Evolutionary conservation across 2,888 invertebrate genomes (phyloP).

Genomic region (Desoria tigrina): DNA sequence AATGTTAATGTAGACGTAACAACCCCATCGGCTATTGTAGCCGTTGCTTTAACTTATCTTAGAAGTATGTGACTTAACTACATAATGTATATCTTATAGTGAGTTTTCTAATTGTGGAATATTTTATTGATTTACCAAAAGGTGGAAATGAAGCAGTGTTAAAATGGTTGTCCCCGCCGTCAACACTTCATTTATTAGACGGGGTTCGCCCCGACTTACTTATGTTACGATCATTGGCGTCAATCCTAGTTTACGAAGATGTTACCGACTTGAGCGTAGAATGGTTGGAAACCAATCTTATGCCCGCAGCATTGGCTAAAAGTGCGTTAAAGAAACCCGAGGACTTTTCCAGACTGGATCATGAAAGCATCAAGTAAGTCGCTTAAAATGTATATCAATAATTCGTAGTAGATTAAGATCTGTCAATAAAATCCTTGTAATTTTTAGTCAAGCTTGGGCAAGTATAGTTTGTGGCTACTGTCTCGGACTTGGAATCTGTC

Average conservation of each 20-base stretch:
- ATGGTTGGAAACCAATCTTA: slow-evolving; percentile 35
- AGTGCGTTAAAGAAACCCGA: slow-evolving; percentile 32
- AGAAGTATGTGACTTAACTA: slow-evolving; percentile 43
- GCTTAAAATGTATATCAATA: not conserved
- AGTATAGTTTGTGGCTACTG: slow-evolving; percentile 94
- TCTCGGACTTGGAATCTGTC: slow-evolving; percentile 87
- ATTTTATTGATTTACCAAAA: slow-evolving; percentile 5
- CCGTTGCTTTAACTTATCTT: slow-evolving; percentile 51
- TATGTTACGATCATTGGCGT: slow-evolving; percentile 50
- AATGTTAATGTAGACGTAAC: slow-evolving; percentile 53
- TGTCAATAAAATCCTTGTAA: not conserved
- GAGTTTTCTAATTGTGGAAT: not conserved
- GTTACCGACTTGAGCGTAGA: slow-evolving; percentile 38
- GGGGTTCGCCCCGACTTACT: slow-evolving; percentile 52
- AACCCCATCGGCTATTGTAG: slow-evolving; percentile 52
- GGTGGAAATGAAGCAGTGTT: slow-evolving; percentile 53
- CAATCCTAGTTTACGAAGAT: slow-evolving; percentile 47
- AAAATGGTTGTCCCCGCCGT: slow-evolving; percentile 52
- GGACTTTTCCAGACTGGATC: slow-evolving; percentile 22
- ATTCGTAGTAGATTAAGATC: not conserved
- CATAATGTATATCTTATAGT: slow-evolving; percentile 5
- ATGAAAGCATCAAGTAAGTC: slow-evolving; percentile 47
- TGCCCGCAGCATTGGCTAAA: slow-evolving; percentile 25
- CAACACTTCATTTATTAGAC: slow-evolving; percentile 49
- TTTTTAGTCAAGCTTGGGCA: slow-evolving; percentile 85